phyloP scores from a whole-genome alignment of 2,797 vertebrate species.

The Artibeus lituratus region DNA sequence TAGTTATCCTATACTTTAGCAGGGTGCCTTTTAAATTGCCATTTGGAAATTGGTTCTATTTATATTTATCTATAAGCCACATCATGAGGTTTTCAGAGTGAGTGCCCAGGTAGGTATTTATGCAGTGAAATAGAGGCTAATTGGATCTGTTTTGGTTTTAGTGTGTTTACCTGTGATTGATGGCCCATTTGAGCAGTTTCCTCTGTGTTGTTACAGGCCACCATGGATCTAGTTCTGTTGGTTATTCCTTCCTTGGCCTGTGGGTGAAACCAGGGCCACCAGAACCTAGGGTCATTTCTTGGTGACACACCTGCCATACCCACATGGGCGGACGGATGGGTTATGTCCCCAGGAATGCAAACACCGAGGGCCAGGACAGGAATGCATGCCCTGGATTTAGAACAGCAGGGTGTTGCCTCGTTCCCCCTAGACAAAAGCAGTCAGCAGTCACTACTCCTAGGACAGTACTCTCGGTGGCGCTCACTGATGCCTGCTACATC shows the following conservation, averaged over 20 bases:
- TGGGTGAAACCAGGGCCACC: neutral
- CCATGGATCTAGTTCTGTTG: neutral
- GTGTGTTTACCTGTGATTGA: neutral
- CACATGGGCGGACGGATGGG: neutral
- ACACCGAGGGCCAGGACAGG: neutral
- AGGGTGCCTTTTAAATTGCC: neutral
- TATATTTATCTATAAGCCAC: neutral
- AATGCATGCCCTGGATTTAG: neutral
- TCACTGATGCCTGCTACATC: neutral
- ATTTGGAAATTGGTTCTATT: slow-evolving; percentile 4
- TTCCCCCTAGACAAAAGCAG: neutral
- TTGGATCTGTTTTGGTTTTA: neutral
- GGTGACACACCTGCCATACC: neutral
- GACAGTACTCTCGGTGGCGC: neutral
- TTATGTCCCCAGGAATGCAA: neutral
- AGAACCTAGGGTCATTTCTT: neutral
- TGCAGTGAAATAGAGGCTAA: neutral
- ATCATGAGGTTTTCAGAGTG: neutral
- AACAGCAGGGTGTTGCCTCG: neutral
- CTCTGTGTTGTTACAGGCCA: neutral
- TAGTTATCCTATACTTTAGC: neutral
- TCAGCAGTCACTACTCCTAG: neutral
- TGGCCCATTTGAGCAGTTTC: neutral
- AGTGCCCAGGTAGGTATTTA: slow-evolving; percentile 3
- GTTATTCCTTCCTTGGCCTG: neutral